Percentiles rank a stretch among this genome's conserved stretches.
phyloP scores from a whole-genome alignment of 2,113 vertebrate species.

The Oreochromis aureus region DNA sequence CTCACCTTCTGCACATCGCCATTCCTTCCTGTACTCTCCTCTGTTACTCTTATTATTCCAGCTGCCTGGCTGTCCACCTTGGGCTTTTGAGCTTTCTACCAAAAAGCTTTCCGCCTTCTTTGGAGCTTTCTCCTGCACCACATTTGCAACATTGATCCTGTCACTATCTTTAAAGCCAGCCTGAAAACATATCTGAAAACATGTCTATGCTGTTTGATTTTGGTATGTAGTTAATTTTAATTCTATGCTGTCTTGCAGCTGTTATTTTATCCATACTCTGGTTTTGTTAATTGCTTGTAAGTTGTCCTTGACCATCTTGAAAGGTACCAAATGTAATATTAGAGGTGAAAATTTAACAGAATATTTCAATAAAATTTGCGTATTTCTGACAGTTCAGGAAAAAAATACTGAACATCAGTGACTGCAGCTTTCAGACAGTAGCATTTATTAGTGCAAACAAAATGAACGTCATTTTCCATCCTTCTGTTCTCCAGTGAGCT shows the following conservation, averaged over 20 bases:
- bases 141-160: not conserved
- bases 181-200: not conserved
- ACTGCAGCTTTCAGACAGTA: not conserved
- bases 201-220: not conserved
- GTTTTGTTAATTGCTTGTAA: not conserved
- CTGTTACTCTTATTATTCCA: not conserved
- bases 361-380: not conserved
- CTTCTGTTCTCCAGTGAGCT: not conserved
- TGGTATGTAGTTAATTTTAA: not conserved
- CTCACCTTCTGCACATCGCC: not conserved
- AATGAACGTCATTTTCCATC: accelerated
- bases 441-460: not conserved
- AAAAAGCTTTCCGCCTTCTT: not conserved
- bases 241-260: not conserved
- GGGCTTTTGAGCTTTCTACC: not conserved
- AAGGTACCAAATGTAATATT: not conserved
- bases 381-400: not conserved
- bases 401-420: not conserved
- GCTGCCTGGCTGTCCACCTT: not conserved
- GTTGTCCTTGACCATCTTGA: accelerated
- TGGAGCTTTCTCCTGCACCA: not conserved
- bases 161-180: not conserved
- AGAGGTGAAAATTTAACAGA: not conserved
- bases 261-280: not conserved
- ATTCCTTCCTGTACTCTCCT: not conserved